Conservation (phyloP, 2,888 invertebrate genomes). For the Nemapogon koenigi region DNA sequence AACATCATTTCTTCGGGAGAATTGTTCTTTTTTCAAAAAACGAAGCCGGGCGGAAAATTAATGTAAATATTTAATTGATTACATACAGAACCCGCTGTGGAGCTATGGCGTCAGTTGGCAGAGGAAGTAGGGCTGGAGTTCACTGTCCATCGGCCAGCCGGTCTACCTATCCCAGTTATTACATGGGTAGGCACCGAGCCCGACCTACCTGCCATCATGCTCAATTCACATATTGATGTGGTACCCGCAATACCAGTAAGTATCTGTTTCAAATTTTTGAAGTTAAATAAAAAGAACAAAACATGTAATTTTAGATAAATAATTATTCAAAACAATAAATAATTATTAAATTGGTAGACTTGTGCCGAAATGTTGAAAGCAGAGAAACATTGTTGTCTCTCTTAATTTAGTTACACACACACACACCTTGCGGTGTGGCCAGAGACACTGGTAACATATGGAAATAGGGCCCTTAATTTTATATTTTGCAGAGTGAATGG, state of each 20-base stretch:
- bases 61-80: not conserved
- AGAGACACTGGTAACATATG: conserved; percentile 70
- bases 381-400: no score
- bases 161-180: conserved; percentile 66
- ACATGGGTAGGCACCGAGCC: conserved; percentile 81
- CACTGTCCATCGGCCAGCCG: not conserved
- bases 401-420: no score
- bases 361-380: no score
- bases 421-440: conserved; percentile 97
- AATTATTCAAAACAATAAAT: no score
- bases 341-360: no score
- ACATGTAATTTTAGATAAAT: no score
- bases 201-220: conserved; percentile 73
- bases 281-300: no score
- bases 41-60: no score
- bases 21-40: no score
- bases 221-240: conserved; percentile 96
- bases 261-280: no score
- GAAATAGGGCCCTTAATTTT: not conserved
- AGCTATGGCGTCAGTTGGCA: not conserved
- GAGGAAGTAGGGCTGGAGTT: not conserved
- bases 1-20: no score
- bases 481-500: conserved; percentile 77
- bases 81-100: not conserved
- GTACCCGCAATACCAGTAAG: conserved; percentile 83